Base-by-base conservation (phyloP, 2,797 vertebrate species). In the Antrozous pallidus region DNA sequence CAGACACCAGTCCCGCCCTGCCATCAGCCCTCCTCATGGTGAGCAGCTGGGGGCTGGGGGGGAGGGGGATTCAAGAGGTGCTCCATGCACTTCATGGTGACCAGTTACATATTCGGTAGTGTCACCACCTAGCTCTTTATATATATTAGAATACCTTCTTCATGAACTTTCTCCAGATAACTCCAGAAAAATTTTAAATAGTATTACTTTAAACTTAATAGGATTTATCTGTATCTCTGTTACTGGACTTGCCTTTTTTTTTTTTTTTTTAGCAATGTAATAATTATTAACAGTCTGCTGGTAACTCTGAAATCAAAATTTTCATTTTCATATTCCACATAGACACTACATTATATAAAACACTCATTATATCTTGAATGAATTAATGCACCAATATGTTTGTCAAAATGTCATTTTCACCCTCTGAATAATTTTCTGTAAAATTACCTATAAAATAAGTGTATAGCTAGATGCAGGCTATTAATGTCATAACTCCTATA, bases 261-360 rank as follows among this genome's bases (percentile, higher is more conserved):
- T 42, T 42, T 42, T 86, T 81, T 85, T 85, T 82, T 81, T 10
- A 10, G 86, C n/a, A 90, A 75, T 22, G 54, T 6, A 85, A 58
- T 70, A n/a, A 93, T 45, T 54, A 90, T 56, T 71, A 63, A 20
- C 7, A 63, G 11, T 82, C 26, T 87, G 6, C 45, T 77, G 8
- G 38, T 63, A 90, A 82, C 31, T 75, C 67, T 20, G 26, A 88
- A 54, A n/a, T 70, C 33, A 77, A 63, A 31, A 28, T 33, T 93
- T 80, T 81, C 31, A 93, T 90, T 90, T 86, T 95, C 70, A 93
- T 54, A 56, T 47, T 70, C 22, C 13, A 77, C 54, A 71, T 51
- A 61, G 45, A 42, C 4, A 79, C 14, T 56, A 67, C 1, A 65
- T 31, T 71, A 58, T 20, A 38, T 65, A 77, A 77, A 81, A 85